These are phyloP conservation scores for Oryzias woworae DNA, from an alignment of 2,113 vertebrate species.

Conservation along the genomic window DNA sequence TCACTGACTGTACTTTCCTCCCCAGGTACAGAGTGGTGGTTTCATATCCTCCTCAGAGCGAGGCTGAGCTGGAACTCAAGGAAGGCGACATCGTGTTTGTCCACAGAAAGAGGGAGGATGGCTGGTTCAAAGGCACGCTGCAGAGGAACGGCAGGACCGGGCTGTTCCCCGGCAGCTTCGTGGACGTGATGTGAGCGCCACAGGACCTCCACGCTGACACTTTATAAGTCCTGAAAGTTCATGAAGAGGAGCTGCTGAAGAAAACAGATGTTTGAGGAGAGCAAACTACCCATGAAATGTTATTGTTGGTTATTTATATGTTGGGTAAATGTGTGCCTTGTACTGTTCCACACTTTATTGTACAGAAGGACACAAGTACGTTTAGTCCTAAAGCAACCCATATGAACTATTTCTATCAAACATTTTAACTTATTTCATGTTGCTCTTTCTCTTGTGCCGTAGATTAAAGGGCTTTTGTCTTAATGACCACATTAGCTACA, in stretches of 20 bases:
- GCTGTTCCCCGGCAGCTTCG: constrained; percentile 97
- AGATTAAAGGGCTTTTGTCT: constrained; percentile 36
- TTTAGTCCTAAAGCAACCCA: constrained; percentile 79
- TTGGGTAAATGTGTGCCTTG: constrained; percentile 88
- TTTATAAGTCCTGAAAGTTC: constrained; percentile 17
- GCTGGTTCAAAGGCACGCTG: constrained; percentile 99
- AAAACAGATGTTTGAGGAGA: constrained; percentile 36
- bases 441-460: constrained; percentile 80
- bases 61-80: constrained; percentile 98
- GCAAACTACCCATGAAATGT: constrained; percentile 60
- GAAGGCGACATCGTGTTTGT: constrained; percentile 99
- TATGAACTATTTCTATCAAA: constrained; percentile 83
- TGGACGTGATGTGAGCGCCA: constrained; percentile 87
- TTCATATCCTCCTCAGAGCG: constrained; percentile 97
- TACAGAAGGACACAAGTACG: constrained; percentile 78
- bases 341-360: constrained; percentile 87
- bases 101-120: constrained; percentile 95
- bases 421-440: constrained; percentile 71
- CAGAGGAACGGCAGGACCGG: constrained; percentile 96
- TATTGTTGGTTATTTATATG: constrained; percentile 73
- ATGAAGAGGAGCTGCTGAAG: constrained; percentile 23
- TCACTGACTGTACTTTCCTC: constrained; percentile 24
- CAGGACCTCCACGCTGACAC: constrained; percentile 4
- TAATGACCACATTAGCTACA: constrained; percentile 4
- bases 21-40: constrained; percentile 95